phyloP scores from a whole-genome alignment of 2,113 vertebrate species.

The Nematolebias whitei region DNA sequence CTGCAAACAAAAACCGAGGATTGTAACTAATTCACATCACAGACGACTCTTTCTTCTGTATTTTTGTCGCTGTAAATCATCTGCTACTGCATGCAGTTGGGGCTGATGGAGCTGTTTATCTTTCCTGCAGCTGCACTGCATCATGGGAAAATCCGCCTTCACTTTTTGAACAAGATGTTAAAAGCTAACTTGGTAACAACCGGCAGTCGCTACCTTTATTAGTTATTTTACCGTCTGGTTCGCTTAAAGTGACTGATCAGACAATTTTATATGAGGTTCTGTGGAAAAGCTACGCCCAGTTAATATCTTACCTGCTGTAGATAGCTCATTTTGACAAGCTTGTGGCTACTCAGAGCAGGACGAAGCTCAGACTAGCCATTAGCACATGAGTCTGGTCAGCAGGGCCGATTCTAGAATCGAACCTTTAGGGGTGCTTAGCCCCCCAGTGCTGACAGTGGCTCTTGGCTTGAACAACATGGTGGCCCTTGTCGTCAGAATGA shows the following conservation, averaged over 20 bases:
- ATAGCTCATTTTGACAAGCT: no score
- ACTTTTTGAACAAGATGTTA: slow-evolving; percentile 11
- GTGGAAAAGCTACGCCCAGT: no score
- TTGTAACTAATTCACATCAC: not conserved
- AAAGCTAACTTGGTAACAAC: slow-evolving; percentile 40
- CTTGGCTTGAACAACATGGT: no score
- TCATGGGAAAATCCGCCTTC: slow-evolving; percentile 31
- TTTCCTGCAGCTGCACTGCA: slow-evolving; percentile 11
- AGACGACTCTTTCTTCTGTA: not conserved
- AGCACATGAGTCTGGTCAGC: no score
- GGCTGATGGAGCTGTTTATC: slow-evolving; percentile 8
- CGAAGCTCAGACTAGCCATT: no score
- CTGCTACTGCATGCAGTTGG: slow-evolving; percentile 15
- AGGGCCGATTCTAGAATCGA: no score
- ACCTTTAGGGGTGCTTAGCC: no score
- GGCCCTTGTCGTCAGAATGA: no score
- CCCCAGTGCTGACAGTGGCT: no score
- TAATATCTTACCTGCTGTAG: no score
- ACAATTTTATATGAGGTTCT: no score
- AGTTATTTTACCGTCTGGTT: slow-evolving; percentile 44
- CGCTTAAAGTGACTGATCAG: not conserved
- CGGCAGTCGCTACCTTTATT: slow-evolving; percentile 40
- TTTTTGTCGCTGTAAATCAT: slow-evolving; percentile 18
- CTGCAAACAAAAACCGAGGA: not conserved
- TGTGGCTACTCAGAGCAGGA: no score